Evolutionary conservation across 35 echinoderm and acorn worm genomes (phyloP).

Genomic region (Holothuria glaberrima): DNA sequence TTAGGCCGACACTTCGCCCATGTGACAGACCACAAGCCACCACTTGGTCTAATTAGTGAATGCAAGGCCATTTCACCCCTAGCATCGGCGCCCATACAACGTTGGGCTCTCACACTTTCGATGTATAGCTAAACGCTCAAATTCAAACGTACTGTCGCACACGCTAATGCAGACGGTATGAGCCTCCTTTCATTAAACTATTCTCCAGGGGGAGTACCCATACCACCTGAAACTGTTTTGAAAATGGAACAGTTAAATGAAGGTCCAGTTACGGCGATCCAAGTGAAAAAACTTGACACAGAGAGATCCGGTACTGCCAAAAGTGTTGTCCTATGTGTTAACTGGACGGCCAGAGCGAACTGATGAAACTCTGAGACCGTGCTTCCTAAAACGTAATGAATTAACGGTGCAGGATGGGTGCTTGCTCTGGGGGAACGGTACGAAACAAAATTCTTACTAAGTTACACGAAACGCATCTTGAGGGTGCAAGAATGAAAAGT

Average conservation of each 20-base stretch:
- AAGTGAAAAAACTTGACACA: conserved; percentile 36
- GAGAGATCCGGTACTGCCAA: conserved; percentile 61
- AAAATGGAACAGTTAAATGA: background rate
- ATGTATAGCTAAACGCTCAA: conserved; percentile 48
- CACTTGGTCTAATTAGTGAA: conserved; percentile 67
- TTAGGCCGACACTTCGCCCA: conserved; percentile 56
- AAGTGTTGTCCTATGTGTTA: conserved; percentile 27
- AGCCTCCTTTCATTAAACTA: conserved; percentile 27
- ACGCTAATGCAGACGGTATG: conserved; percentile 58
- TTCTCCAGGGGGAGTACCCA: background rate
- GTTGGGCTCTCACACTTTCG: conserved; percentile 57
- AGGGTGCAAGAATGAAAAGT: background rate
- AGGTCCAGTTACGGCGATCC: conserved; percentile 52
- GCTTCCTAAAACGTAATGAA: too few species aligned
- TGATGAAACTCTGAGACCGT: too few species aligned
- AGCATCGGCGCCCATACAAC: conserved; percentile 58
- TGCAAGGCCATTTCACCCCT: background rate
- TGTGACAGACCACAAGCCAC: conserved; percentile 66
- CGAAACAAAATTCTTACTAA: background rate
- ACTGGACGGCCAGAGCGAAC: too few species aligned
- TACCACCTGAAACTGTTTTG: background rate
- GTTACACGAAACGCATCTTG: background rate
- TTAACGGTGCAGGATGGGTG: conserved; percentile 59
- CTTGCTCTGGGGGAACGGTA: conserved; percentile 64
- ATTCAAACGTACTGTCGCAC: conserved; percentile 19